A percentile compares a stretch with the other conserved stretches of the same genome.
These are phyloP conservation scores for Pseudorectes ferrugineus DNA, from an alignment of 2,113 vertebrate genomes.

Conservation along the genomic window DNA sequence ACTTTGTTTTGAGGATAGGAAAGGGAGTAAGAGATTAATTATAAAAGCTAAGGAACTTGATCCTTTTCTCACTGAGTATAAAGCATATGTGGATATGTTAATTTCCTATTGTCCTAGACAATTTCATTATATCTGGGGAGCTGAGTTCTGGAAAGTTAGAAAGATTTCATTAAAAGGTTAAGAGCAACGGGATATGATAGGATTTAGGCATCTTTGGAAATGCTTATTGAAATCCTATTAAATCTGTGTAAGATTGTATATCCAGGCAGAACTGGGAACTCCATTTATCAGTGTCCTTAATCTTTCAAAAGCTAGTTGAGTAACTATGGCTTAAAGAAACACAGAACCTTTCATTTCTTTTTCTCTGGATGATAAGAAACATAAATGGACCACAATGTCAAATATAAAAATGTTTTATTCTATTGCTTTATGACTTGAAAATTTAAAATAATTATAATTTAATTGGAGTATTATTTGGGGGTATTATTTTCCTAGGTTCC, in stretches of 20 bases:
- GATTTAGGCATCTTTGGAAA: constrained; percentile 24
- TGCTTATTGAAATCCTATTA: constrained; percentile 12
- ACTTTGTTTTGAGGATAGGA: background rate
- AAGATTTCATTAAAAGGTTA: constrained; percentile 23
- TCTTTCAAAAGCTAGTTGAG: background rate
- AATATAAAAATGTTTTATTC: background rate
- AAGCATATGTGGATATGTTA: background rate
- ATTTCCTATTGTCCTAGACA: background rate
- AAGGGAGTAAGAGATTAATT: background rate
- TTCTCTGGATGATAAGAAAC: background rate
- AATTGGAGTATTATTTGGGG: background rate
- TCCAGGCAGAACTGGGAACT: background rate
- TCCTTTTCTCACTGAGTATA: background rate
- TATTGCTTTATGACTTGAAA: background rate
- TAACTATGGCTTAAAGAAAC: background rate
- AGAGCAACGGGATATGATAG: background rate
- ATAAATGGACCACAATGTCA: background rate
- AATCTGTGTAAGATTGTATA: background rate
- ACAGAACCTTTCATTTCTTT: background rate
- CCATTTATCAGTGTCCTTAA: background rate
- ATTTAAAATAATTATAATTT: background rate
- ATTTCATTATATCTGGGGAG: background rate
- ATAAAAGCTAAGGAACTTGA: background rate
- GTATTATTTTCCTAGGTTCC: background rate
- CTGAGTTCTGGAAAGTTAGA: background rate